phyloP scores from a whole-genome alignment of 2,888 invertebrate species.

The Harmothoe impar region DNA sequence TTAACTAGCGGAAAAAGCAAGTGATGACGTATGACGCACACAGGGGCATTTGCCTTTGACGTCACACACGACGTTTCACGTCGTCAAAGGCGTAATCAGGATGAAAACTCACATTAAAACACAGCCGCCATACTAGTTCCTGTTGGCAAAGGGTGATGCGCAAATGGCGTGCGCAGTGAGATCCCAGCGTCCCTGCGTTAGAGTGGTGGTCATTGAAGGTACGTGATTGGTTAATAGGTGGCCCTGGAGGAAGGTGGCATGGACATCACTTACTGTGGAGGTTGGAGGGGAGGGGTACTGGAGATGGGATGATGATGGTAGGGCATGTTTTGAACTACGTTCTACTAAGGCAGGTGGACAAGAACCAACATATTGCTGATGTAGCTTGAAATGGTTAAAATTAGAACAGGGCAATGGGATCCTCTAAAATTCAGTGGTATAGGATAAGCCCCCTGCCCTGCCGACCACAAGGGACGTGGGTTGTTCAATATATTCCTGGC shows the following conservation, averaged over 20 bases:
- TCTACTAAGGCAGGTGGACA: too few species aligned
- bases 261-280: not conserved
- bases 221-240: constrained; percentile 22
- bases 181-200: not conserved
- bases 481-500: too few species aligned
- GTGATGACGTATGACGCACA: not conserved
- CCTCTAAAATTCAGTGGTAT: too few species aligned
- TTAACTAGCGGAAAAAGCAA: not conserved
- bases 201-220: constrained; percentile 2
- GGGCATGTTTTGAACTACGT: too few species aligned
- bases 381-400: too few species aligned
- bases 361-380: too few species aligned
- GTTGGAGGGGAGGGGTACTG: not conserved
- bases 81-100: not conserved
- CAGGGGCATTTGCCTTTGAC: not conserved
- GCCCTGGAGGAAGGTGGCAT: not conserved
- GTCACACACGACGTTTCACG: not conserved
- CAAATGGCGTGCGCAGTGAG: constrained; percentile 15
- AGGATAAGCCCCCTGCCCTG: too few species aligned
- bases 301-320: not conserved
- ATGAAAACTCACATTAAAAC: constrained; percentile 36
- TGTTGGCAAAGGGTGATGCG: not conserved
- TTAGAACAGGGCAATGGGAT: too few species aligned
- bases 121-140: not conserved
- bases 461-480: too few species aligned